Evolutionary conservation across 2,797 vertebrate genomes (phyloP), one percentile per base, ranked within the genome.

Genomic region (Toxotes lorentzi): DNA sequence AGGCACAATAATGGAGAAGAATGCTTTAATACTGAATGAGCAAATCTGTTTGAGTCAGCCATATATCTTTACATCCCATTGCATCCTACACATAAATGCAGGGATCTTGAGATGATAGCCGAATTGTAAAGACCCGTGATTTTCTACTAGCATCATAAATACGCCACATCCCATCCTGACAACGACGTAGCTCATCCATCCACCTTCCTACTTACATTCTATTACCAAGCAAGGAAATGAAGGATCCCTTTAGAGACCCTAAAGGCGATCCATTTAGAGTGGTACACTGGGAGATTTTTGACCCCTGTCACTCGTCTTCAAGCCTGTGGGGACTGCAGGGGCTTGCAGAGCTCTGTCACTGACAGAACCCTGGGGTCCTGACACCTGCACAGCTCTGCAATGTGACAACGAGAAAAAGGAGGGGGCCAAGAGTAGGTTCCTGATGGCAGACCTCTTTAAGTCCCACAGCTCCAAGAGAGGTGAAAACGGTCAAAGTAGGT

Each of bases 261-360:
- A 68, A 88, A 90, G 85, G 82, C 85, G 82, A 87, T 89, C 78
- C 86, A 90, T 87, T 94, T 86, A 88, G 76, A 83, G 80, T 65
- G 77, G 72, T 47, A 57, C 81, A 74, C 76, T 63, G 72, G 80
- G 84, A 74, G 60, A 67, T 76, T 73, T 87, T 80, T 90, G 84
- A 93, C 90, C 91, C 73, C 59, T 72, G 54, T 90, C 84, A 91
- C 88, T 88, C 43, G 17, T 24, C 66, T 75, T 24, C 58, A 69
- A 73, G 83, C 82, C 86, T 70, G 24, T 58, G 60, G 91, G 89
- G 73, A 90, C 48, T 32, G 47, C 35, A 50, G 53, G 67, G 70
- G 76, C 82, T 87, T 60, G 19, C 82, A 76, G 45, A 84, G 85
- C 75, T 89, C 81, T 77, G 82, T 90, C 86, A 88, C 53, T 67